Evolutionary conservation across 1,140 invertebrate genomes (phyloP).

Genomic region (Atta cephalotes): DNA sequence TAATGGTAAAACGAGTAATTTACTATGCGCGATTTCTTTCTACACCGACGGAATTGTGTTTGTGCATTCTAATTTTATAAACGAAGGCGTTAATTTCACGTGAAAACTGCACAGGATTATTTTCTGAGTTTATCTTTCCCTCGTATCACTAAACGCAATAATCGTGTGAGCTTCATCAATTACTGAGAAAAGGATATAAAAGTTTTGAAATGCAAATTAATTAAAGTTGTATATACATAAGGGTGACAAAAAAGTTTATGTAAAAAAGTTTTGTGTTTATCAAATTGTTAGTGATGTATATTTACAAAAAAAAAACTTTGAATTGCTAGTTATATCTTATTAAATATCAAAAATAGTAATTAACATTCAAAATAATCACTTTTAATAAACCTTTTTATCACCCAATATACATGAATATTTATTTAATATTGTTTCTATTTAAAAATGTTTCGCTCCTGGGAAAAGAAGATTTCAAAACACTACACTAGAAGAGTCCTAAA

Average conservation of each 20-base stretch:
- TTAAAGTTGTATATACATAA: not conserved
- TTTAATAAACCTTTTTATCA: too few species aligned
- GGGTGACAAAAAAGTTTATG: too few species aligned
- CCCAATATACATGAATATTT: not conserved
- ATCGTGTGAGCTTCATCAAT: not conserved
- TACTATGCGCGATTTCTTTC: not conserved
- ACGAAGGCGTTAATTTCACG: not conserved
- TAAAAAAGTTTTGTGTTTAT: not conserved
- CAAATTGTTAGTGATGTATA: too few species aligned
- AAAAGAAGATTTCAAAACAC: slow-evolving; percentile 16
- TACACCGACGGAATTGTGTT: not conserved
- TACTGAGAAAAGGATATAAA: not conserved
- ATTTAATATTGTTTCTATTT: slow-evolving; percentile 12
- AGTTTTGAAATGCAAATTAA: not conserved
- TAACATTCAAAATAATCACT: too few species aligned
- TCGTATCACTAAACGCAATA: not conserved
- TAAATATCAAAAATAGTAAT: too few species aligned
- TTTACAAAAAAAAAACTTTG: too few species aligned
- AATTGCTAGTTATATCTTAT: too few species aligned
- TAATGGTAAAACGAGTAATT: not conserved
- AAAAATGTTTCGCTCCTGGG: not conserved
- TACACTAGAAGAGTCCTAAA: slow-evolving; percentile 41
- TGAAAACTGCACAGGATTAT: not conserved
- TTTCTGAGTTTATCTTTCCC: not conserved
- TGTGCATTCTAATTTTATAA: slow-evolving; percentile 28